Base-by-base conservation (phyloP, 2,113 vertebrate species). In the Caranx melampygus region DNA sequence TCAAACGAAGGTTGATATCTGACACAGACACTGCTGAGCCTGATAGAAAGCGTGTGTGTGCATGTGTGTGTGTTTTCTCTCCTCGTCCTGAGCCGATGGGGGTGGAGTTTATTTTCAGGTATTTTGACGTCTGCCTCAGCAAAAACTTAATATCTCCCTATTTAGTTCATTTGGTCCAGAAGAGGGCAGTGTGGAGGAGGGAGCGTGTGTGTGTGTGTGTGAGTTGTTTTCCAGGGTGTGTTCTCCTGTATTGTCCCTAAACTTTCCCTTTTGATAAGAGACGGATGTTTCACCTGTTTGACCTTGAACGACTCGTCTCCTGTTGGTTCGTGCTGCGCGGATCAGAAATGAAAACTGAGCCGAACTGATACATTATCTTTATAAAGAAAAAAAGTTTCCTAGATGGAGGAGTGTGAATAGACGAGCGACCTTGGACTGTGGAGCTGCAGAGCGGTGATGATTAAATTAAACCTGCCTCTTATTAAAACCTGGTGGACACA, bases 161-260 rank as follows among this genome's bases (percentile, higher is more conserved):
- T 57, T 58, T 34, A 63, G 57, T 76, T 78, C 49, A 60, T 18
- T 45, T 14, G 13, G 49, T 57, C 87, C 91, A 91, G 75, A 16
- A 86, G 92, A 87, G 86, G 88, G 87, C 79, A 31, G 52, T 40
- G 72, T 71, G 34, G 60, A 75, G 3, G 61, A 35, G 61, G 51
- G 1, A 33, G 18, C n/a, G 11, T 15, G 47, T 31, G n/a, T 37
- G 21, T 35, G n/a, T n/a, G n/a, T n/a, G n/a, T n/a, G n/a, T n/a
- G 20, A 21, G 49, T 57, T 70, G 13, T 11, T 47, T 33, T 33
- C 11, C 20, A 64, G 26, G 42, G 33, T 59, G 54, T 69, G 35
- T 59, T 70, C 35, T 62, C 20, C 3, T 40, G 3, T 31, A n/a
- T 57, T 44, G 54, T 57, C 45, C 1, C 44, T 34, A 3, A 26